Evolutionary conservation across 2,888 invertebrate genomes (phyloP).

Genomic region (Lochmaea capreae): DNA sequence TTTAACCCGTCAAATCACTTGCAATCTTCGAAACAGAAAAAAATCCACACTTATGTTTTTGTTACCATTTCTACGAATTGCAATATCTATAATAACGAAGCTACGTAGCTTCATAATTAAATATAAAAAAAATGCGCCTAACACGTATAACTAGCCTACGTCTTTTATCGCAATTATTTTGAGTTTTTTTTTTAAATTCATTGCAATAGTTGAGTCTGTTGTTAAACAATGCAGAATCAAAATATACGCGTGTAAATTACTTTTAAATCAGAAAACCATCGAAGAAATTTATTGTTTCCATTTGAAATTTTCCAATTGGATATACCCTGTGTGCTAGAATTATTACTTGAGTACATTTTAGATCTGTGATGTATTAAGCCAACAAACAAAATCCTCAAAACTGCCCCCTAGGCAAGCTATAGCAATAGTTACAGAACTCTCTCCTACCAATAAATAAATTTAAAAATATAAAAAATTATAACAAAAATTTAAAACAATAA

Average conservation of each 20-base stretch:
- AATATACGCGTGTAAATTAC: background rate
- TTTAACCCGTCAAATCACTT: background rate
- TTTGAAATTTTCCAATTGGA: background rate
- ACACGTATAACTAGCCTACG: constrained; percentile 22
- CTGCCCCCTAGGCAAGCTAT: no score
- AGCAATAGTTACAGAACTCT: no score
- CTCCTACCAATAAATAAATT: no score
- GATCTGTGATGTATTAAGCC: background rate
- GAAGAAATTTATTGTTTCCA: background rate
- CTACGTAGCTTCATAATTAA: constrained; percentile 17
- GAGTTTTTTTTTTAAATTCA: background rate
- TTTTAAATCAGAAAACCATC: background rate
- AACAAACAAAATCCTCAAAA: no score
- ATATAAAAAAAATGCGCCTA: constrained; percentile 21
- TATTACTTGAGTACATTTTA: background rate
- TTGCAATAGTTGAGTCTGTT: background rate
- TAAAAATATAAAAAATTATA: no score
- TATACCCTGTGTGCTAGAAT: background rate
- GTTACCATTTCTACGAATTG: constrained; percentile 7
- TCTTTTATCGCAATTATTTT: constrained; percentile 31
- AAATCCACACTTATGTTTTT: background rate
- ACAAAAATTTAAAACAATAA: no score
- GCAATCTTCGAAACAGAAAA: background rate
- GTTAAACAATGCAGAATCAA: constrained; percentile 5
- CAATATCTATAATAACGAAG: constrained; percentile 7